Conservation (phyloP, 2,113 vertebrate species). For the Halcyon malimbica region DNA sequence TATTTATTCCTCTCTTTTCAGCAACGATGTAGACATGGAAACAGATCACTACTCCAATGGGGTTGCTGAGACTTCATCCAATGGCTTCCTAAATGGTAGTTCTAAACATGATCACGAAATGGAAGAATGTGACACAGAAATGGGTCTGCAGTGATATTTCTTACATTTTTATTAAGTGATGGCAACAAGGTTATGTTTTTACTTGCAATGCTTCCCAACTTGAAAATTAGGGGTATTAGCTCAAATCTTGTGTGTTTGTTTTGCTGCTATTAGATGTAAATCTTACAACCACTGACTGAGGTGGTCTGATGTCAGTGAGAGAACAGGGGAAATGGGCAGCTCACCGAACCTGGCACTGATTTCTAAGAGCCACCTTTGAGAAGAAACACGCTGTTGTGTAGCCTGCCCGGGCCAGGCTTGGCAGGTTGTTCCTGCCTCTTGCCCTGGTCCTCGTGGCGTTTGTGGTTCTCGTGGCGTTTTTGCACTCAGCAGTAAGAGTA, state of each 20-base stretch:
- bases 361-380: not conserved
- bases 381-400: not conserved
- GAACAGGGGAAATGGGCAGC: not conserved
- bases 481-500: accelerated
- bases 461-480: not conserved
- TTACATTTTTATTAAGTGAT: slow-evolving; percentile 80
- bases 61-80: slow-evolving; percentile 93
- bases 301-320: not conserved
- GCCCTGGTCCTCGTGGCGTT: not conserved
- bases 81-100: slow-evolving; percentile 98
- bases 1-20: slow-evolving; percentile 71
- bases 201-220: slow-evolving; percentile 76
- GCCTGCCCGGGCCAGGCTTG: not conserved
- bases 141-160: slow-evolving; percentile 90
- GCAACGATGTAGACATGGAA: slow-evolving; percentile 97
- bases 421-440: not conserved
- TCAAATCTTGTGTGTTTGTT: not conserved
- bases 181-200: slow-evolving; percentile 77
- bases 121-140: slow-evolving; percentile 96
- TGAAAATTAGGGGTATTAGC: slow-evolving; percentile 27
- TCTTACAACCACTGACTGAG: not conserved
- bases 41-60: slow-evolving; percentile 98
- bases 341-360: not conserved
- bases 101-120: slow-evolving; percentile 91
- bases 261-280: not conserved